Base-by-base conservation (phyloP, 2,888 invertebrate genomes). In the Thecophora atra region DNA sequence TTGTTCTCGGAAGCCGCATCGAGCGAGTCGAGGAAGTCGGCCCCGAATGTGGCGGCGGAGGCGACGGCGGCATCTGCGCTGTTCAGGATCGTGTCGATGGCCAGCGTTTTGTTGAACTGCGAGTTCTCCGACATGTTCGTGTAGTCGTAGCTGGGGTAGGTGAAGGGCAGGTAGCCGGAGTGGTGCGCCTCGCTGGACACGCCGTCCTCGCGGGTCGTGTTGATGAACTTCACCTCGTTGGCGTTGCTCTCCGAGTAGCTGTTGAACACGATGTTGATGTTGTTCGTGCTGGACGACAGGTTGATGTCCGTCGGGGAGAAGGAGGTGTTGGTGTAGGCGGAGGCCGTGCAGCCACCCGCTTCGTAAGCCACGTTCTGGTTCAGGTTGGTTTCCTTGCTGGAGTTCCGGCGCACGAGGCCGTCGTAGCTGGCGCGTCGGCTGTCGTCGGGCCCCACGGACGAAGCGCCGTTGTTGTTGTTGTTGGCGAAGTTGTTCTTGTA, bases 121-220 rank as follows among this genome's bases (percentile, higher is more conserved):
- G 85, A 84, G 69, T 86, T 86, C n/a, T 84, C 82, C 52, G 86
- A 84, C 86, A 86, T 86, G 75, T 86, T 86, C 21, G 85, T 84
- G 72, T 85, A 85, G 47, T 86, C 86, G 58, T 85, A 86, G 52
- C 81, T 82, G 44, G 86, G 84, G 77, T 83, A 85, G 19, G 82
- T 82, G 69, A 83, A 86, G 13, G 85, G 82, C 68, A 85, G 73
- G 65, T 84, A 85, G 1, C 83, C 83, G 0, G 82, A 77, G 66
- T 85, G 85, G 72, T 85, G 84, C 0, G 80, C 82, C 70, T 86
- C 86, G 3, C 82, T 76, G 13, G 84, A 83, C 28, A 85, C 82
- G 19, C 83, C 76, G 52, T 56, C 72, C 52, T 70, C 52, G 21
- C 73, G 69, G 4, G 81, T 81, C 26, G 86, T 85, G 63, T 86